Evolutionary conservation across 1,140 invertebrate genomes (phyloP), one percentile per base, ranked within the genome.

Genomic region (Drosophila sp.): DNA sequence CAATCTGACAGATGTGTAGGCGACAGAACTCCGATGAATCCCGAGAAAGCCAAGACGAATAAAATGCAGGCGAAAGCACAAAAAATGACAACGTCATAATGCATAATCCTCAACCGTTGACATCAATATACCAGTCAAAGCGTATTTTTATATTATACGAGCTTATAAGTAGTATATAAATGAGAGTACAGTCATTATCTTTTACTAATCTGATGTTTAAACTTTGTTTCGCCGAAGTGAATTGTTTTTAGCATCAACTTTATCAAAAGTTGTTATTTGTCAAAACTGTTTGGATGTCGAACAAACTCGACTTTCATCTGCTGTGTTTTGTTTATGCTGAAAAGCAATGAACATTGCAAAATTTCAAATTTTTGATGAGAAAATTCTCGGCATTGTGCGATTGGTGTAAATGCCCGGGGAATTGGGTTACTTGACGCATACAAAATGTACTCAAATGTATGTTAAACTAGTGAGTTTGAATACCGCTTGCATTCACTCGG

Each of bases 41-140:
- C 25, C 34, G 25, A 48, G 41, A 46, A 57, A 32, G 48, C 51
- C 50, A 43, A 27, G 50, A 25, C 9, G 7, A 40, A 40, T 25
- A 5, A 9, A 21, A 53, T 27, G 7, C 9, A 62, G 13, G 43
- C 16, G 25, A 59, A 59, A 41, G 34, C 38, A 29, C 21, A 43
- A 43, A 48, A 69, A 61, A 69, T 54, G 48, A 40, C 46, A 56
- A 25, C 70, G 56, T 69, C 48, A 73, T 48, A 62, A 58, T 61
- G n/a, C 64, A 73, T 62, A 73, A 73, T 73, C 70, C 48, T 67
- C 64, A 50, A 56, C 41, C 58, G 64, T 38, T 73, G 71, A 73
- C 71, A 73, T 73, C 71, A 73, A 73, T 69, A 69, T 69, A 65
- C 57, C 71, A 73, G 25, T 73, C 65, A 73, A 61, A 50, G 29